phyloP scores from a whole-genome alignment of 2,888 invertebrate genomes.

The Brassicogethes aeneus region DNA sequence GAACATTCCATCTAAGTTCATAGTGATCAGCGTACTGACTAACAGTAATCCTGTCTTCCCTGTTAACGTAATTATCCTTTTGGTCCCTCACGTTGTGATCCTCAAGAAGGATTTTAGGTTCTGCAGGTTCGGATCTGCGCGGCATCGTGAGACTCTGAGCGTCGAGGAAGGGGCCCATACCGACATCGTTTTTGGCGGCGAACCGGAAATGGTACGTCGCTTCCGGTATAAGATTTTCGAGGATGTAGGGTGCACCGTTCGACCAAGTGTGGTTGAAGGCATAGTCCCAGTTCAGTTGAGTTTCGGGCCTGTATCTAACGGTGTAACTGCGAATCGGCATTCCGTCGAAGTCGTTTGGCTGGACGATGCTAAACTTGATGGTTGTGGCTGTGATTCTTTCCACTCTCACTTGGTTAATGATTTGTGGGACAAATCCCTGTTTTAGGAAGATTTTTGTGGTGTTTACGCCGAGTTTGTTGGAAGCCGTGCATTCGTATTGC shows the following conservation, averaged over 20 bases:
- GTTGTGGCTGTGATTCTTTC: conserved; percentile 74
- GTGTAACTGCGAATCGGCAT: conserved; percentile 65
- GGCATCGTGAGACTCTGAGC: conserved; percentile 56
- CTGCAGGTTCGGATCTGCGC: conserved; percentile 66
- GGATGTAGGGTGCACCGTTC: conserved; percentile 64
- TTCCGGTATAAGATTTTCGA: conserved; percentile 71
- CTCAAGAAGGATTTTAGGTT: conserved; percentile 52
- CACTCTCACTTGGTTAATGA: conserved; percentile 56
- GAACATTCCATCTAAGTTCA: conserved; percentile 76
- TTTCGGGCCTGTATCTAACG: conserved; percentile 66
- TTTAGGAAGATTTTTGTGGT: conserved; percentile 28
- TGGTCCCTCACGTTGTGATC: conserved; percentile 31
- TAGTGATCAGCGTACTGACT: conserved; percentile 69
- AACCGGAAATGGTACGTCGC: conserved; percentile 75
- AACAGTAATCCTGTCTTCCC: conserved; percentile 43
- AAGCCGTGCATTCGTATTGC: conserved; percentile 72
- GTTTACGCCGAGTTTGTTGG: conserved; percentile 72
- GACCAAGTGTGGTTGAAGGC: conserved; percentile 65
- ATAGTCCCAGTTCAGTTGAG: conserved; percentile 58
- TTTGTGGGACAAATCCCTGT: conserved; percentile 48
- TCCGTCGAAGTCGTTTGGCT: conserved; percentile 66
- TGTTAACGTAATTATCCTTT: conserved; percentile 38
- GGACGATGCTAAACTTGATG: conserved; percentile 68
- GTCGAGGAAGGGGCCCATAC: conserved; percentile 58
- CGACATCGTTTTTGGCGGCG: conserved; percentile 77